phyloP scores from a whole-genome alignment of 2,888 invertebrate species.

The Tipula lateralis region DNA sequence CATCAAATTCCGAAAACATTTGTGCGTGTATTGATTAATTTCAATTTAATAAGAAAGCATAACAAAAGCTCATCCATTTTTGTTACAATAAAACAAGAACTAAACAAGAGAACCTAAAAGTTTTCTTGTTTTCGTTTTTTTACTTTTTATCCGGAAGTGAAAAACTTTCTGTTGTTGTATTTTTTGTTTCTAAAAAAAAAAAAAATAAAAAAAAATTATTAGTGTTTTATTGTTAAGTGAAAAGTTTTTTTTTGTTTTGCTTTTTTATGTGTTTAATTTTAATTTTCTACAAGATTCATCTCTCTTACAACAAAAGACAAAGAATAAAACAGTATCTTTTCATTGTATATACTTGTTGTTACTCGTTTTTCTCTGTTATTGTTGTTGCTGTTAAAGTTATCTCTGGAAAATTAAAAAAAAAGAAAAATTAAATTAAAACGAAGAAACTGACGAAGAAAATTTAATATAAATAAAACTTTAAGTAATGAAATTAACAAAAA shows the following conservation, averaged over 20 bases:
- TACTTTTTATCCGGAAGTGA: neutral
- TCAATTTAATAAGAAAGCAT: neutral
- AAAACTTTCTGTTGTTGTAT: neutral
- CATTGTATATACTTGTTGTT: neutral
- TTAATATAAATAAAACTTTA: constrained; percentile 24
- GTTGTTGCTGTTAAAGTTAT: constrained; percentile 3
- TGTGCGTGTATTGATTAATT: constrained; percentile 12
- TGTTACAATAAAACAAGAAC: neutral
- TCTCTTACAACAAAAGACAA: constrained; percentile 12
- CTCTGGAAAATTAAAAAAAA: neutral
- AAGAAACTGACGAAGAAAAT: neutral
- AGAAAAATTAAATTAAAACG: constrained; percentile 1
- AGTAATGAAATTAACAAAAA: neutral
- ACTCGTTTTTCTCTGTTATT: constrained; percentile 5
- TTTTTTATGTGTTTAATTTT: constrained; percentile 24
- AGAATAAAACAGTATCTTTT: neutral
- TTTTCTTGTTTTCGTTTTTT: constrained; percentile 13
- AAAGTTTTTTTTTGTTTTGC: neutral
- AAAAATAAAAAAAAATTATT: constrained; percentile 20
- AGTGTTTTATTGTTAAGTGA: constrained; percentile 19
- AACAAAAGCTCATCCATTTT: neutral
- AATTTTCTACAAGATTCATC: constrained; percentile 11
- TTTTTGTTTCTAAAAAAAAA: neutral
- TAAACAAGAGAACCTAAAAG: neutral
- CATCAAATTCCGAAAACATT: neutral